Percentiles rank a stretch among this genome's conserved stretches.
Evolutionary conservation across 1,140 invertebrate genomes (phyloP).

Genomic region (Drosophila tristis): DNA sequence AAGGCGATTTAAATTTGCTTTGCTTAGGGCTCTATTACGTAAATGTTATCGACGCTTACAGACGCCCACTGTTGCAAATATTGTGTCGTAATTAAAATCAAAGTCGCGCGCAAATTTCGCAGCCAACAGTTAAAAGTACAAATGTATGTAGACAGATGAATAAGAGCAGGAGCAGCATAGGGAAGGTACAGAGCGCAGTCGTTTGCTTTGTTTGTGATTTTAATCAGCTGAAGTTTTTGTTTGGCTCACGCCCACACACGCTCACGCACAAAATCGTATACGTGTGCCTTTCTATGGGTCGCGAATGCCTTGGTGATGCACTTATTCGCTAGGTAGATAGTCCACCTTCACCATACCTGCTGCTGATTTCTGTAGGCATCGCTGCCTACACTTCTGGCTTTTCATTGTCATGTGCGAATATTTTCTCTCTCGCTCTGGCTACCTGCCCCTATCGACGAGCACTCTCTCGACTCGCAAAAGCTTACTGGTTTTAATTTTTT

Average conservation of each 20-base stretch:
- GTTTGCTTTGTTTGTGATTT: slow-evolving; percentile 63
- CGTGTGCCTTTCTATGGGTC: not conserved
- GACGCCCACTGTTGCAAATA: slow-evolving; percentile 8
- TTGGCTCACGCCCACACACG: slow-evolving; percentile 34
- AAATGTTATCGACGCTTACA: slow-evolving; percentile 15
- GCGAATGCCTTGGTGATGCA: slow-evolving; percentile 21
- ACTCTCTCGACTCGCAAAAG: slow-evolving; percentile 2
- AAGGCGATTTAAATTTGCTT: slow-evolving; percentile 11
- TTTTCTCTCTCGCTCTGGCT: slow-evolving; percentile 12
- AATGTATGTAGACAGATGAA: too few species aligned
- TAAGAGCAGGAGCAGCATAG: not conserved
- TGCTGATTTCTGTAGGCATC: slow-evolving; percentile 47
- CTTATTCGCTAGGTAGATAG: slow-evolving; percentile 29
- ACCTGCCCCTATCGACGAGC: not conserved
- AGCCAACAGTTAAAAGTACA: too few species aligned
- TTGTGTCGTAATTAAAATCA: slow-evolving; percentile 73
- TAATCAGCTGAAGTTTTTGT: slow-evolving; percentile 70
- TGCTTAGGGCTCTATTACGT: slow-evolving; percentile 25
- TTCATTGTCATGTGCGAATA: not conserved
- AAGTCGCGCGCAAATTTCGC: slow-evolving; percentile 51
- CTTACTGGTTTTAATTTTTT: slow-evolving; percentile 17
- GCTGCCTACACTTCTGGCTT: slow-evolving; percentile 49
- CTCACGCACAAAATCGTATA: slow-evolving; percentile 3
- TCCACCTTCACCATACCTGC: slow-evolving; percentile 79
- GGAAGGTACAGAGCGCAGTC: slow-evolving; percentile 25